phyloP scores from a whole-genome alignment of 1,140 invertebrate genomes.

The Halesus radiatus region DNA sequence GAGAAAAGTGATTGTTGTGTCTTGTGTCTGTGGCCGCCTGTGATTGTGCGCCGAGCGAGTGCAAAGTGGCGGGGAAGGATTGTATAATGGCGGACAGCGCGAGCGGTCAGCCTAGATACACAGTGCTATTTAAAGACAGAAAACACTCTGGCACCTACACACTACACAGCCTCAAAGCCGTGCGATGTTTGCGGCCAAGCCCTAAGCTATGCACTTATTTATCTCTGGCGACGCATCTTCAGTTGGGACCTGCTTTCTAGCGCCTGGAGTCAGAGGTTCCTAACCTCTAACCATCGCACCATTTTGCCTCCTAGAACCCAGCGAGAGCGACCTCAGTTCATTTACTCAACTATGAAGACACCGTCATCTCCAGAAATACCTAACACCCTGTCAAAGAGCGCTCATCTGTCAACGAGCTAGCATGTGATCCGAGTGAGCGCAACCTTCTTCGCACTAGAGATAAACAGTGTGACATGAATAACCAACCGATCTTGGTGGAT shows the following conservation, averaged over 20 bases:
- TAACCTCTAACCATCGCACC: not conserved
- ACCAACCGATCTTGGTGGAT: not conserved
- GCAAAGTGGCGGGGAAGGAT: not conserved
- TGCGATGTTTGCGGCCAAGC: not conserved
- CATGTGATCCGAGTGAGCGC: not conserved
- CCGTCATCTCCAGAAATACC: not conserved
- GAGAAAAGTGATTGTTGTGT: constrained; percentile 29
- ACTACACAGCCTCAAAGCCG: not conserved
- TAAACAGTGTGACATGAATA: constrained; percentile 1
- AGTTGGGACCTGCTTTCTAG: not conserved
- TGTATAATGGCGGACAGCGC: not conserved
- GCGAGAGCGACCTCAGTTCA: constrained; percentile 9
- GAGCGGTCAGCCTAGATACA: constrained; percentile 1
- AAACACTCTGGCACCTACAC: too few species aligned
- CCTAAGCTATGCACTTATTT: not conserved
- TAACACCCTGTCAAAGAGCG: not conserved
- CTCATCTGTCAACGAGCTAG: not conserved
- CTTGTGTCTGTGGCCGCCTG: not conserved
- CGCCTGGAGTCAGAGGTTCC: not conserved
- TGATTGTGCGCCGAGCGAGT: not conserved
- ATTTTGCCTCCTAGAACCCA: constrained; percentile 36
- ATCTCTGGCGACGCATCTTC: not conserved
- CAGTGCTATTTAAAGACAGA: not conserved
- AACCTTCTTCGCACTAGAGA: not conserved
- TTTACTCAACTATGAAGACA: not conserved